Evolutionary conservation across 2,113 vertebrate genomes (phyloP).

Genomic region (Pseudopipra pipra): DNA sequence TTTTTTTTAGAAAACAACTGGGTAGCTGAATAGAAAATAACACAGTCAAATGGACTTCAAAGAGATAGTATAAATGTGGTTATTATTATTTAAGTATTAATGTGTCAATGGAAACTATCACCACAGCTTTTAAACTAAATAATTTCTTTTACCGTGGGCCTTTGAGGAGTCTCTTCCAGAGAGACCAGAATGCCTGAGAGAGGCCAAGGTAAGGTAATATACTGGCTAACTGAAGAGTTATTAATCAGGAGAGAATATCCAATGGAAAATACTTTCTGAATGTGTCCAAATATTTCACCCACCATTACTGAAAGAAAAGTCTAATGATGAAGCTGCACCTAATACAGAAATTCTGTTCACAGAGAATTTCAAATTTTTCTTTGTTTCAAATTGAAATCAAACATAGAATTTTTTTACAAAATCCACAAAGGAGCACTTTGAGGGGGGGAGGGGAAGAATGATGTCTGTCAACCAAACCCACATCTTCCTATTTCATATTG

Average conservation of each 20-base stretch:
- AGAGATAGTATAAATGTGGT: not conserved
- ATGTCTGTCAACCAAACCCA: not conserved
- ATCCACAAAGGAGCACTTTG: not conserved
- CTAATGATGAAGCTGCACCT: not conserved
- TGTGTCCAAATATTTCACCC: not conserved
- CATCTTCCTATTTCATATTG: not conserved
- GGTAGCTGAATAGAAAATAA: conserved; percentile 24
- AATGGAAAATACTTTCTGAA: not conserved
- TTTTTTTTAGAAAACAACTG: not conserved
- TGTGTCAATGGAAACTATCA: not conserved
- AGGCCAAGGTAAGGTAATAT: not conserved
- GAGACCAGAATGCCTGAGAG: not conserved
- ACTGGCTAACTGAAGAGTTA: not conserved
- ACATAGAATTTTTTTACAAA: not conserved
- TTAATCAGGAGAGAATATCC: not conserved
- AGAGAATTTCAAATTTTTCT: not conserved
- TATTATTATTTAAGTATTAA: conserved; percentile 25
- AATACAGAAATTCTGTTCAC: not conserved
- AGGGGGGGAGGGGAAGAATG: not conserved
- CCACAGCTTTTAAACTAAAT: not conserved
- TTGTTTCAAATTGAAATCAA: not conserved
- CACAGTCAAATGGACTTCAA: not conserved
- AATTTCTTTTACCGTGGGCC: not conserved
- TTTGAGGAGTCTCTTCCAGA: not conserved
- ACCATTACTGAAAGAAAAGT: not conserved